A percentile compares a stretch with the other conserved stretches of the same genome.
These are phyloP conservation scores for Cheirogaleus medius DNA, from an alignment of 2,113 vertebrate genomes.

Conservation along the genomic window DNA sequence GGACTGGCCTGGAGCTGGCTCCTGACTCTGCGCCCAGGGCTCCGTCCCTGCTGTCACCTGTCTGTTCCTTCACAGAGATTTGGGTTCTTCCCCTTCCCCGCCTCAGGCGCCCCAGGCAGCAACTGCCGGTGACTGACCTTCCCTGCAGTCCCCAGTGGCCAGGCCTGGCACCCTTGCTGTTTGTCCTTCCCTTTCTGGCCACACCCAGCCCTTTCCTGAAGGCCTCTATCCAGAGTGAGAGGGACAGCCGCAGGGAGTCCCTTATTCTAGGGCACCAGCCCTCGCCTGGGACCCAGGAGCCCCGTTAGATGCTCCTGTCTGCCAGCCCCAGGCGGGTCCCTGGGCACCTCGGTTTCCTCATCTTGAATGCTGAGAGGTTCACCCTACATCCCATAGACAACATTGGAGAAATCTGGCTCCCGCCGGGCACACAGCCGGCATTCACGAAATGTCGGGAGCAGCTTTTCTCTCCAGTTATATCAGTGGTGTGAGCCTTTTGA, in stretches of 20 bases:
- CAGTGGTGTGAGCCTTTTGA: neutral
- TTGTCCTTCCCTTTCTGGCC: no score
- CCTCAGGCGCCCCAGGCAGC: no score
- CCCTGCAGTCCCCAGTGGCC: neutral
- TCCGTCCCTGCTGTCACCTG: no score
- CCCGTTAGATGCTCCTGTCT: no score
- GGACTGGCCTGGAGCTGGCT: neutral
- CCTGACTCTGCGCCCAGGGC: neutral
- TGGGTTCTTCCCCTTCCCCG: fast-evolving
- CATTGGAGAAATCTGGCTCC: fast-evolving
- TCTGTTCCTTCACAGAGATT: neutral
- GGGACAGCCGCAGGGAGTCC: neutral
- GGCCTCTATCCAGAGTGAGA: neutral
- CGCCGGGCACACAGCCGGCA: neutral
- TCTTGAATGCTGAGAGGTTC: neutral
- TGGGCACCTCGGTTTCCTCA: neutral
- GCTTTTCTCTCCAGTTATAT: neutral
- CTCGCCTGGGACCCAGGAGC: fast-evolving
- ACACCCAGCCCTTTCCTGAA: neutral
- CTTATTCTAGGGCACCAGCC: neutral
- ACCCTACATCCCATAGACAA: neutral
- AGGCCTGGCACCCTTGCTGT: no score
- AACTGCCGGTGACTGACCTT: neutral
- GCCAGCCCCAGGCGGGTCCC: neutral
- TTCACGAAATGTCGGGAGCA: neutral